Evolutionary conservation across 2,113 vertebrate species (phyloP).

Genomic region (Pseudolaguvia tuberculata): DNA sequence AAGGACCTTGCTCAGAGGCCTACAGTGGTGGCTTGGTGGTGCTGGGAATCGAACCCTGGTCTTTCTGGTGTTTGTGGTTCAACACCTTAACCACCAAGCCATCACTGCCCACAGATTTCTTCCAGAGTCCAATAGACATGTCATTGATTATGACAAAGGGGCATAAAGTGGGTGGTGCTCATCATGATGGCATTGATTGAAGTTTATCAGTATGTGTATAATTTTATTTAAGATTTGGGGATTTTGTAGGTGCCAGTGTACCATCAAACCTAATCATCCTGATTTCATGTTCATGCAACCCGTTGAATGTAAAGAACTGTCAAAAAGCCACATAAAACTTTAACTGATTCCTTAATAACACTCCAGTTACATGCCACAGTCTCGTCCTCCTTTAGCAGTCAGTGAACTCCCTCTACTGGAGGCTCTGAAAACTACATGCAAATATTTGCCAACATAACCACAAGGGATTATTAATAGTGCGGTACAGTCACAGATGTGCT

Average conservation of each 20-base stretch:
- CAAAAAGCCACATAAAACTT: not conserved
- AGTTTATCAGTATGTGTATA: too few relatives aligned
- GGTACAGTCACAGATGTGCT: not conserved
- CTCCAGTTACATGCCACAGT: not conserved
- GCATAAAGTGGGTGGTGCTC: too few relatives aligned
- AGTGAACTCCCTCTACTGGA: constrained; percentile 32
- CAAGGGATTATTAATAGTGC: not conserved
- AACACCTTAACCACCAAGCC: too few relatives aligned
- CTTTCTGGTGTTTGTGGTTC: too few relatives aligned
- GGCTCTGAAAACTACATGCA: constrained; percentile 8
- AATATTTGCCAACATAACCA: not conserved
- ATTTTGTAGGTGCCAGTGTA: not conserved
- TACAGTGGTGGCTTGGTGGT: too few relatives aligned
- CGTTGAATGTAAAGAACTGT: not conserved
- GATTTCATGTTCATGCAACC: too few relatives aligned
- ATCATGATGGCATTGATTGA: too few relatives aligned
- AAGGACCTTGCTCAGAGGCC: too few relatives aligned
- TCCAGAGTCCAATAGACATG: too few relatives aligned
- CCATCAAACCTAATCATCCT: not conserved
- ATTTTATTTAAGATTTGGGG: not conserved
- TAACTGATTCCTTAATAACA: not conserved
- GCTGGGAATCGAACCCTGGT: too few relatives aligned
- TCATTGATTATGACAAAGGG: too few relatives aligned
- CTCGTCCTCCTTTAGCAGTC: not conserved
- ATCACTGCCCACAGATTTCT: too few relatives aligned